Evolutionary conservation across 2,888 invertebrate species (phyloP).

Genomic region (Scaptomyza polygonia): DNA sequence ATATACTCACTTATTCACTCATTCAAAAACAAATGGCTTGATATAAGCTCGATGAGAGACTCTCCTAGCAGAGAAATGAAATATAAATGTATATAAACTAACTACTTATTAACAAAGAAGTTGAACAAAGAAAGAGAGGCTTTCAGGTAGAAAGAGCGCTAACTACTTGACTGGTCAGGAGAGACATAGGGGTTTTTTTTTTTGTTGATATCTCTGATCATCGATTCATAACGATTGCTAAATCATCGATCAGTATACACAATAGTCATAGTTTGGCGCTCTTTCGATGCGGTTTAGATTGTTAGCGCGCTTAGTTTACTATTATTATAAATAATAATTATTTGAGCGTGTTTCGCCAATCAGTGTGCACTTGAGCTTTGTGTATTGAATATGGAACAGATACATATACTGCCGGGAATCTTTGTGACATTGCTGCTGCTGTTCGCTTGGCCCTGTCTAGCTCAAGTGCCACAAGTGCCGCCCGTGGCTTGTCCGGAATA

Average conservation of each 20-base stretch:
- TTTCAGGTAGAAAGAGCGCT: neutral
- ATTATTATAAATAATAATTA: neutral
- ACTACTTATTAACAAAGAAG: neutral
- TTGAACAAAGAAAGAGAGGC: neutral
- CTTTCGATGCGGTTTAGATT: slow-evolving; percentile 40
- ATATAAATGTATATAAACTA: neutral
- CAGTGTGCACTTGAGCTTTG: neutral
- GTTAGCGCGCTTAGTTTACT: slow-evolving; percentile 10
- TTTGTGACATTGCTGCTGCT: slow-evolving; percentile 28
- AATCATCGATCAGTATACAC: slow-evolving; percentile 11
- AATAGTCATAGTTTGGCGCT: slow-evolving; percentile 48
- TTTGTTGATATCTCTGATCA: slow-evolving; percentile 6
- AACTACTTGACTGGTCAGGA: neutral
- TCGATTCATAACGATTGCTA: slow-evolving; percentile 25
- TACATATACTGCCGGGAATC: slow-evolving; percentile 17
- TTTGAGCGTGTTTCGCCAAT: slow-evolving; percentile 8
- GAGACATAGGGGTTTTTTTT: slow-evolving; percentile 1
- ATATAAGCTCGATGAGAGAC: neutral
- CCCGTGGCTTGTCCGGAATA: slow-evolving; percentile 65
- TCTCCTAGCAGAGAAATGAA: neutral
- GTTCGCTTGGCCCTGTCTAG: slow-evolving; percentile 1
- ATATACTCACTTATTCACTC: neutral
- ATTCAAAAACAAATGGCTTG: neutral
- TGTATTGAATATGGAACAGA: slow-evolving; percentile 40
- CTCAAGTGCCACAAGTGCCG: slow-evolving; percentile 52